A percentile compares a stretch with the other conserved stretches of the same genome.
These are phyloP conservation scores for Meandrina meandrites DNA, from an alignment of 92 coral and sea anemone genomes.

Conservation along the genomic window DNA sequence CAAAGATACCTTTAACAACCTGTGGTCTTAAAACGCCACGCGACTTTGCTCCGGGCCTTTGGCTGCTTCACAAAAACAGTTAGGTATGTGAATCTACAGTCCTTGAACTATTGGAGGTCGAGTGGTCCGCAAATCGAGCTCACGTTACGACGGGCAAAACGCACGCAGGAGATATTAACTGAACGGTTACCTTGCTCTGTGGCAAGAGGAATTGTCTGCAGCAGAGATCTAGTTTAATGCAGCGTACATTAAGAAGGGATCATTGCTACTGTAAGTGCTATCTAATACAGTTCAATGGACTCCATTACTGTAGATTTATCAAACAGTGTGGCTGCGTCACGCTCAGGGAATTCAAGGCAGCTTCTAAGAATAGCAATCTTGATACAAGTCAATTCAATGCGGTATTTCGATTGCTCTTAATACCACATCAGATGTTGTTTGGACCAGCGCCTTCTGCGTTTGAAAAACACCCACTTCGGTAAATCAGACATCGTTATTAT, in stretches of 20 bases:
- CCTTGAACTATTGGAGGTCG: neutral
- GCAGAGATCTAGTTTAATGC: neutral
- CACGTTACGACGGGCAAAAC: neutral
- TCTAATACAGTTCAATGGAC: neutral
- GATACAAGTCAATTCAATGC: neutral
- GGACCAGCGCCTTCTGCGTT: neutral
- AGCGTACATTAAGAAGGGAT: neutral
- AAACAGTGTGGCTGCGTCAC: neutral
- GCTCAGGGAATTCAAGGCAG: neutral
- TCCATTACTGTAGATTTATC: neutral
- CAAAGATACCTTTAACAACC: neutral
- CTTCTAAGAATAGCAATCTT: neutral
- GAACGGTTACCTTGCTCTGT: neutral
- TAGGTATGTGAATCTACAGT: neutral
- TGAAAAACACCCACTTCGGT: too few relatives aligned
- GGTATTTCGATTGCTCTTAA: neutral
- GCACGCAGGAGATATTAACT: too few relatives aligned
- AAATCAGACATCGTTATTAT: neutral
- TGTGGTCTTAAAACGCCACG: neutral
- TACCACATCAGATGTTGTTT: neutral
- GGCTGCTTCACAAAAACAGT: neutral
- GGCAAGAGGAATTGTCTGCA: neutral
- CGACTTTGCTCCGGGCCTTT: neutral
- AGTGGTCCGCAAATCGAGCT: constrained; percentile 2
- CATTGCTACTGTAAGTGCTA: neutral